Percentiles rank a stretch among this genome's conserved stretches.
phyloP scores from a whole-genome alignment of 2,113 vertebrate species.

The Neolamprologus tretocephalus region DNA sequence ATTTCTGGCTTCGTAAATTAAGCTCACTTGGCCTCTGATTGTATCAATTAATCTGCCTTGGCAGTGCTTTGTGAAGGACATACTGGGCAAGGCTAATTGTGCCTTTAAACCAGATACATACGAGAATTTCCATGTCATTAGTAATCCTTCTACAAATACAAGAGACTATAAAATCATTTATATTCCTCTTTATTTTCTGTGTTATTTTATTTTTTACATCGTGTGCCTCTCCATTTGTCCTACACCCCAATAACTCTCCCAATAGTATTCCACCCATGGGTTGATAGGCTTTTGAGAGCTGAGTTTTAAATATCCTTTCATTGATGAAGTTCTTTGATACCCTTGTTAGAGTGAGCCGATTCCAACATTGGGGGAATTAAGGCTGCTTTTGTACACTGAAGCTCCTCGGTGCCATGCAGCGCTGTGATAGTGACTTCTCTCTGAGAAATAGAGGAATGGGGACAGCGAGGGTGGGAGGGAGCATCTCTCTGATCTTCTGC shows the following conservation, averaged over 20 bases:
- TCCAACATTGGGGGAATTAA: constrained; percentile 40
- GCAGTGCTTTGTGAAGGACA: constrained; percentile 18
- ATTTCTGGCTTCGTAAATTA: constrained; percentile 21
- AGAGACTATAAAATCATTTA: neutral
- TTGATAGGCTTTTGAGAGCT: neutral
- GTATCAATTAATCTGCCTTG: constrained; percentile 46
- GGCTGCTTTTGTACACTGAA: constrained; percentile 20
- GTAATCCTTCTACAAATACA: neutral
- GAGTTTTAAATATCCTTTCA: constrained; percentile 29
- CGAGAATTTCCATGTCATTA: constrained; percentile 29
- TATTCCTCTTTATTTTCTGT: neutral
- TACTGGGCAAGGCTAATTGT: constrained; percentile 30
- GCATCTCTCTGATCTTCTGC: constrained; percentile 54
- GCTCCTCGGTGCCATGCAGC: constrained; percentile 12
- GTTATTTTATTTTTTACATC: neutral
- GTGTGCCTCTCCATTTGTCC: neutral
- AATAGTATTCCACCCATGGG: neutral
- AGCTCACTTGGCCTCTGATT: constrained; percentile 43
- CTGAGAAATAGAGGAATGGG: constrained; percentile 22
- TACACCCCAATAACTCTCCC: neutral
- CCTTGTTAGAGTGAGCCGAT: constrained; percentile 39
- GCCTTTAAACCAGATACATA: constrained; percentile 27
- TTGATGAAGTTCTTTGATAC: constrained; percentile 51
- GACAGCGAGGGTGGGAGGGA: constrained; percentile 22
- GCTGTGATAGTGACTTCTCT: constrained; percentile 36